A percentile compares a stretch with the other conserved stretches of the same genome.
phyloP scores from a whole-genome alignment of 2,113 vertebrate species.

The human region GRCh38 chr6:52404001-52404500 shows the following conservation, averaged over 20 bases:
- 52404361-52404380: conserved; percentile 37
- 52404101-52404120: conserved; percentile 92
- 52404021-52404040: conserved; percentile 94
- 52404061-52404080: conserved; percentile 94
- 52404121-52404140: conserved; percentile 88
- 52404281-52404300: neutral
- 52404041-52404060: conserved; percentile 93
- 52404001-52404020: conserved; percentile 92
- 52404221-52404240: conserved; percentile 85
- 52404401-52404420: neutral
- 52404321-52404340: neutral
- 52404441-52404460: neutral
- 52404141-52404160: conserved; percentile 85
- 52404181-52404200: conserved; percentile 86
- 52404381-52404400: conserved; percentile 9
- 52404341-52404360: neutral
- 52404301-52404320: neutral
- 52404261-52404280: conserved; percentile 84
- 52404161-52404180: conserved; percentile 84
- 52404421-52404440: conserved; percentile 23
- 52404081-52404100: conserved; percentile 93
- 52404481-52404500: neutral
- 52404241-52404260: conserved; percentile 84
- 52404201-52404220: conserved; percentile 86
- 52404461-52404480: neutral